Evolutionary conservation across 2,113 vertebrate genomes (phyloP).

Genomic region (Serilophus lunatus): DNA sequence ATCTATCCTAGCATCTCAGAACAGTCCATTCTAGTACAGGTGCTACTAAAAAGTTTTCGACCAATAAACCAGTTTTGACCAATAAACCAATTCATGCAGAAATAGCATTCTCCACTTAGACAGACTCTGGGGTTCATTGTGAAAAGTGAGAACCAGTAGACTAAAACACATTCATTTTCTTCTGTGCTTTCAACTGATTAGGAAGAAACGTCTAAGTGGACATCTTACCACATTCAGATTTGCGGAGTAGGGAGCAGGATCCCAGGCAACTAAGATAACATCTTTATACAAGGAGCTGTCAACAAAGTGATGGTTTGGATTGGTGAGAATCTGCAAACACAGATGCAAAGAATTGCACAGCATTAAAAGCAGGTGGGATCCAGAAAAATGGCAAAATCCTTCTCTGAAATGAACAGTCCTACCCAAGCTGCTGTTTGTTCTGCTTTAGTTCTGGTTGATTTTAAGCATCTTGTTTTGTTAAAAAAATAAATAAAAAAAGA

Average conservation of each 20-base stretch:
- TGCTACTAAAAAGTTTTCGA: not conserved
- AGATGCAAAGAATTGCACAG: not conserved
- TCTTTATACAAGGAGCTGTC: constrained; percentile 92
- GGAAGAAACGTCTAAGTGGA: not conserved
- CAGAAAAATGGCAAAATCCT: not conserved
- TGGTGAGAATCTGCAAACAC: constrained; percentile 88
- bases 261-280: constrained; percentile 92
- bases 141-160: not conserved
- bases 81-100: not conserved
- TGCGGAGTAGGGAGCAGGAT: constrained; percentile 92
- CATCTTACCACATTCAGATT: constrained; percentile 87
- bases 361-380: not conserved
- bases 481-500: not conserved
- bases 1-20: not conserved
- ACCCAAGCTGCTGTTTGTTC: not conserved
- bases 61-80: not conserved
- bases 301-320: constrained; percentile 85
- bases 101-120: not conserved
- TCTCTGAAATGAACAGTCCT: not conserved
- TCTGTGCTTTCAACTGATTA: not conserved
- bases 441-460: not conserved
- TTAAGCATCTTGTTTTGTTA: constrained; percentile 3
- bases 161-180: not conserved
- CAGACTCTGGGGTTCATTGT: not conserved
- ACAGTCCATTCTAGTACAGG: not conserved